Conservation (phyloP, 2,888 invertebrate genomes). For the Drosophila anomalipes region DNA sequence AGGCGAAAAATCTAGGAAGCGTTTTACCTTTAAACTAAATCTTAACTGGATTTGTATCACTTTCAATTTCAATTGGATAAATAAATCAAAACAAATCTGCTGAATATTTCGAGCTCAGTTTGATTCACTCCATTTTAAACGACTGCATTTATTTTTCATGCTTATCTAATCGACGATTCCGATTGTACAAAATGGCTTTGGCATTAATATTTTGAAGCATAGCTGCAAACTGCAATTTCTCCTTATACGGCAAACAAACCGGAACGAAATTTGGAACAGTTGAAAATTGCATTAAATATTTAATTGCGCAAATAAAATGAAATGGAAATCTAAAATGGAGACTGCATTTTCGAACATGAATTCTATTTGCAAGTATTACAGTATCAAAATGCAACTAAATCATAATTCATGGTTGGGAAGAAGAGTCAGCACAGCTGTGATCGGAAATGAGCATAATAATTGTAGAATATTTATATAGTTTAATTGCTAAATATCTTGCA, state of each 20-base stretch:
- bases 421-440: neutral
- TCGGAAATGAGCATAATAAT: neutral
- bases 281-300: conserved; percentile 74
- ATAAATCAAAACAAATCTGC: neutral
- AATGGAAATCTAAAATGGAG: conserved; percentile 59
- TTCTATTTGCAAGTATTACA: conserved; percentile 55
- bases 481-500: neutral
- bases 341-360: conserved; percentile 39
- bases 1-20: neutral
- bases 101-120: conserved; percentile 6
- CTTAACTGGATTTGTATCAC: neutral
- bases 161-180: conserved; percentile 1
- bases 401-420: neutral
- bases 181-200: conserved; percentile 16
- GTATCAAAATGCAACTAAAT: conserved; percentile 6
- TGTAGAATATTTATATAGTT: neutral
- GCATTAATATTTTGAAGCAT: conserved; percentile 58
- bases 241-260: conserved; percentile 35
- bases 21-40: neutral
- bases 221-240: conserved; percentile 47
- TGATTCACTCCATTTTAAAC: conserved; percentile 5
- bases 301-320: conserved; percentile 63
- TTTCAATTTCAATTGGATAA: neutral
- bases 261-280: conserved; percentile 21
- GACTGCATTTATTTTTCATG: neutral